Conservation (phyloP, 2,113 vertebrate species). For the Oreocharis arfaki region DNA sequence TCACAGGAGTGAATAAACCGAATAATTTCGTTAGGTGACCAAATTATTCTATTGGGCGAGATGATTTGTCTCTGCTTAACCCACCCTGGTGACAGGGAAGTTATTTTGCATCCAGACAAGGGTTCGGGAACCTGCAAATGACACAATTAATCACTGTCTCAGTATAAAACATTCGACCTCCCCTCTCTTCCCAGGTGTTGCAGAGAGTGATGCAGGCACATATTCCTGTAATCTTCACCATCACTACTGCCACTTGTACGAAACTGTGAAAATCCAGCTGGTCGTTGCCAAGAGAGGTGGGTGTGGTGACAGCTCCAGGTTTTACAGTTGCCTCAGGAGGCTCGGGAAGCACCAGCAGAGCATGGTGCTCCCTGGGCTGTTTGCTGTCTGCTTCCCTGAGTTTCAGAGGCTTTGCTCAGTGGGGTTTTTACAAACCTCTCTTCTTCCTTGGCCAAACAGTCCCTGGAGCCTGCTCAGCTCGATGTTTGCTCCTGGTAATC, state of each 20-base stretch:
- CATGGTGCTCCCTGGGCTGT: not conserved
- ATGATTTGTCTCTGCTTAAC: not conserved
- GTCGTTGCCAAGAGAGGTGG: constrained; percentile 81
- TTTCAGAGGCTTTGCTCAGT: not conserved
- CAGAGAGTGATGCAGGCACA: constrained; percentile 78
- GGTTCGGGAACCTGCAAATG: not conserved
- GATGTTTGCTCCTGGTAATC: not conserved
- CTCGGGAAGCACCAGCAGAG: not conserved
- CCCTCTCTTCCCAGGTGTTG: constrained; percentile 42
- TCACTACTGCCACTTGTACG: constrained; percentile 89
- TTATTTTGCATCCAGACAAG: not conserved
- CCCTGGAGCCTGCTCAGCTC: not conserved
- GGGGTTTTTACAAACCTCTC: not conserved
- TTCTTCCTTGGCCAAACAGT: not conserved
- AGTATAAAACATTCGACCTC: not conserved
- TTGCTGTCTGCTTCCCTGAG: not conserved
- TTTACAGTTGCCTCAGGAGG: not conserved
- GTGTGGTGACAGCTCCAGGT: not conserved
- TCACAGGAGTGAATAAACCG: not conserved
- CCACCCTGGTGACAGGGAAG: not conserved
- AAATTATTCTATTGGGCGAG: not conserved
- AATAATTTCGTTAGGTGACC: not conserved
- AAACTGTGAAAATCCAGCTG: constrained; percentile 82
- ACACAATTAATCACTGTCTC: not conserved
- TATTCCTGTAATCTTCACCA: constrained; percentile 94